phyloP scores from a whole-genome alignment of 2,888 invertebrate species.

The Eupithecia pulchellata region DNA sequence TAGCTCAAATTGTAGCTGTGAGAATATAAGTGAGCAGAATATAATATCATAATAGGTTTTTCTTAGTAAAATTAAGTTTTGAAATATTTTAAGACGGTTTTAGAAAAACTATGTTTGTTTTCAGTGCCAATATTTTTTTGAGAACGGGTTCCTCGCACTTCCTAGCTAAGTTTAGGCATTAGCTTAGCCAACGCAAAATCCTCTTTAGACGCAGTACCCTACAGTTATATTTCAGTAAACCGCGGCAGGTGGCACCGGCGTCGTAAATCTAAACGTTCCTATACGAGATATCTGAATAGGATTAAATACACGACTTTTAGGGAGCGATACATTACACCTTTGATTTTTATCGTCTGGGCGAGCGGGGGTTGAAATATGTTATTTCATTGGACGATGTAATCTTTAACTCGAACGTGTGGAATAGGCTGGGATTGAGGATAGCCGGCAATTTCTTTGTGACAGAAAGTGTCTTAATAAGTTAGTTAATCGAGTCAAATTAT shows the following conservation, averaged over 20 bases:
- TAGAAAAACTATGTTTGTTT: too few species aligned
- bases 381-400: constrained; percentile 8
- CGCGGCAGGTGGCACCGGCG: constrained; percentile 44
- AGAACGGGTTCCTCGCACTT: too few species aligned
- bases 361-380: constrained; percentile 17
- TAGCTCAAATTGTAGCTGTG: too few species aligned
- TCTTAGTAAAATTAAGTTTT: too few species aligned
- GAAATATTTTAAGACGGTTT: too few species aligned
- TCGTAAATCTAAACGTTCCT: constrained; percentile 49
- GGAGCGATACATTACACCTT: constrained; percentile 33
- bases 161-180: not conserved
- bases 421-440: not conserved
- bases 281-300: constrained; percentile 45
- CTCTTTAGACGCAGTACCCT: constrained; percentile 34
- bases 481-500: not conserved
- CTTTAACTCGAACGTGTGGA: not conserved
- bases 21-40: too few species aligned
- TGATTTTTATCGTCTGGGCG: constrained; percentile 36
- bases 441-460: too few species aligned
- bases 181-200: constrained; percentile 6
- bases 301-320: constrained; percentile 44
- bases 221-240: constrained; percentile 43
- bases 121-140: not conserved
- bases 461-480: not conserved
- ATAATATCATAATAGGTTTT: too few species aligned